Percentiles rank a stretch among this genome's conserved stretches.
Conservation (phyloP, 2,113 vertebrate species). For the Ptilorrhoa leucosticta region DNA sequence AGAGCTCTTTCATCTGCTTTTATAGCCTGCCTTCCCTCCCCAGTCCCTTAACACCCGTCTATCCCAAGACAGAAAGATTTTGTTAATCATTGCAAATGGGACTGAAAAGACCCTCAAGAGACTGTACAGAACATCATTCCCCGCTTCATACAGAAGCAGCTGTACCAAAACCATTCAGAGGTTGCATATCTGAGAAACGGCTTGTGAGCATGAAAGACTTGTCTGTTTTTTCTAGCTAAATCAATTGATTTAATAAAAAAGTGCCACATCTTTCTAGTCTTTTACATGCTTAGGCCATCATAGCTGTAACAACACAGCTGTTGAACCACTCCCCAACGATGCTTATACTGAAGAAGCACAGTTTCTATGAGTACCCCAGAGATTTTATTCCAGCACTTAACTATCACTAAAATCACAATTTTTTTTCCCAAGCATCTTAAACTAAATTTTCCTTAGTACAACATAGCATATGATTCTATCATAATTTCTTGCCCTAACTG, state of each 20-base stretch:
- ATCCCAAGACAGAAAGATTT: conserved; percentile 22
- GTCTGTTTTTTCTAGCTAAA: conserved; percentile 5
- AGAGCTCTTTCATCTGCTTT: neutral
- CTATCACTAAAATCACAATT: neutral
- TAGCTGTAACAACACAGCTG: conserved; percentile 33
- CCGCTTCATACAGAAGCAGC: conserved; percentile 22
- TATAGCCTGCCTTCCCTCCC: neutral
- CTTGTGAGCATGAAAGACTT: conserved; percentile 27
- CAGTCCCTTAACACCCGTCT: neutral
- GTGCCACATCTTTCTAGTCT: neutral
- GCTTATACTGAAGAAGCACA: neutral
- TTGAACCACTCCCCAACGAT: neutral
- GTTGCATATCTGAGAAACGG: neutral
- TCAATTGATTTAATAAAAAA: conserved; percentile 24
- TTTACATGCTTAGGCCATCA: conserved; percentile 6
- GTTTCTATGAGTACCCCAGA: neutral
- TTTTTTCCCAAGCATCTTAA: neutral
- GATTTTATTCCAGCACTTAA: neutral
- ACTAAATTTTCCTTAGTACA: neutral
- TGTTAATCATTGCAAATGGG: conserved; percentile 17
- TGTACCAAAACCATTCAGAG: conserved; percentile 47
- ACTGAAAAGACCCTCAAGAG: conserved; percentile 40
- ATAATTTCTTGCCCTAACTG: neutral
- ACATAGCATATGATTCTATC: accelerated
- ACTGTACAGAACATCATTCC: neutral